Conservation (phyloP, 1,140 invertebrate genomes). For the Tenebrio molitor region DNA sequence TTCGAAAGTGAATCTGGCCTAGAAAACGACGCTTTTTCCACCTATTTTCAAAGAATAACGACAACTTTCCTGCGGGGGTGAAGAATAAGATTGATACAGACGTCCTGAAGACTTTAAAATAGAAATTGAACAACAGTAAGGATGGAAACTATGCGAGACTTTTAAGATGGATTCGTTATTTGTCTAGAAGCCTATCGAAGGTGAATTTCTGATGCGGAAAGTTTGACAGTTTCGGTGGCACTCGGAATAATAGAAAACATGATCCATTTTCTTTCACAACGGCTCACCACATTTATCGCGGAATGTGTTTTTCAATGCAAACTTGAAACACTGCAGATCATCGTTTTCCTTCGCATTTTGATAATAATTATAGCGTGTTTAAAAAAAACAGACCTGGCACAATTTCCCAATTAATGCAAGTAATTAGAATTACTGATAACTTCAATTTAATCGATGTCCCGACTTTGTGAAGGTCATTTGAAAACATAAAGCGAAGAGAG, state of each 20-base stretch:
- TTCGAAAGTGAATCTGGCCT: conserved; percentile 27
- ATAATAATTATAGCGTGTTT: no score
- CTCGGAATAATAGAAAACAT: neutral
- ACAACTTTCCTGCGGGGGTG: neutral
- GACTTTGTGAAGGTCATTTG: no score
- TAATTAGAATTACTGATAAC: no score
- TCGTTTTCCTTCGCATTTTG: no score
- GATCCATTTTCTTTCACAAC: neutral
- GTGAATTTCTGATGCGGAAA: conserved; percentile 13
- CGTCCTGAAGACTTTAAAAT: conserved; percentile 16
- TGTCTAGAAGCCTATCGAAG: conserved; percentile 20
- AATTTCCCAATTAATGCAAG: no score
- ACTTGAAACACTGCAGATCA: no score
- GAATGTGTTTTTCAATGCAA: no score
- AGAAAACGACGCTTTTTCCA: conserved; percentile 3
- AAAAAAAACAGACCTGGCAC: no score
- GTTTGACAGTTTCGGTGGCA: neutral
- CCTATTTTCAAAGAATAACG: conserved; percentile 1
- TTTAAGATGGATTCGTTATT: neutral
- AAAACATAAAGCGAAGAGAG: no score
- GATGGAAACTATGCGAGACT: conserved; percentile 6
- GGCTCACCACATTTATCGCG: neutral
- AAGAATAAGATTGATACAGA: conserved; percentile 30
- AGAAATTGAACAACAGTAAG: conserved; percentile 12
- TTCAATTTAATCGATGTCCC: no score